A percentile compares a stretch with the other conserved stretches of the same genome.
These are phyloP conservation scores for Andrena chrysosceles DNA, from an alignment of 2,888 invertebrate species.

Conservation along the genomic window DNA sequence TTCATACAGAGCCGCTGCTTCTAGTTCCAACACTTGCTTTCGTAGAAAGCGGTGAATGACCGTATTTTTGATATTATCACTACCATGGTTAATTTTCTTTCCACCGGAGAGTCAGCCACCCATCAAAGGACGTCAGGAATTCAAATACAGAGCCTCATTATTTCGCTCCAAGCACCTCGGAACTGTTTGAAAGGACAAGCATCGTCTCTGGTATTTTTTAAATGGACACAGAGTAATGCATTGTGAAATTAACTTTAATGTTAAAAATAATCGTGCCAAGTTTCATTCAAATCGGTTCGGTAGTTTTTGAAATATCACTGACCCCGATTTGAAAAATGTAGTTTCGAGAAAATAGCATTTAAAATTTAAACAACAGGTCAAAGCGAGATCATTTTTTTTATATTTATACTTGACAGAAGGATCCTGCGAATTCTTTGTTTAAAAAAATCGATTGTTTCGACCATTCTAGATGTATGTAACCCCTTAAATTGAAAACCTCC, in stretches of 20 bases:
- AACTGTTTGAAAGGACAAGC: conserved; percentile 1
- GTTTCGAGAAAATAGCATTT: too few species aligned
- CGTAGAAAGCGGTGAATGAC: conserved; percentile 6
- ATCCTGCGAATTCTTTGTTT: too few species aligned
- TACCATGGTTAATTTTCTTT: conserved; percentile 31
- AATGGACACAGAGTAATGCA: not conserved
- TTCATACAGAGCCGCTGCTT: conserved; percentile 6
- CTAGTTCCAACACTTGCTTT: not conserved
- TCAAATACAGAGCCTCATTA: conserved; percentile 29
- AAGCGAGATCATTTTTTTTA: too few species aligned
- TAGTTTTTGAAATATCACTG: too few species aligned
- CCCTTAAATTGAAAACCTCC: too few species aligned
- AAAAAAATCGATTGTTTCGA: too few species aligned
- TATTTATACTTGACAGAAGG: too few species aligned
- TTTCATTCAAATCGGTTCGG: too few species aligned
- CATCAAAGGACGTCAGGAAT: conserved; percentile 43
- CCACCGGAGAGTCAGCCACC: conserved; percentile 26
- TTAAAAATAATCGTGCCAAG: too few species aligned
- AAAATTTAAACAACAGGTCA: too few species aligned
- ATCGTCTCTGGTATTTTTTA: not conserved
- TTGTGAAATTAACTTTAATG: conserved; percentile 2
- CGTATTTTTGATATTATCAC: conserved; percentile 43
- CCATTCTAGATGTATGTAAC: too few species aligned
- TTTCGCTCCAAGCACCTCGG: conserved; percentile 3
- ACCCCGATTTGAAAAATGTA: too few species aligned